A percentile compares a stretch with the other conserved stretches of the same genome.
phyloP scores from a whole-genome alignment of 1,140 invertebrate genomes.

The Bombus superbus region DNA sequence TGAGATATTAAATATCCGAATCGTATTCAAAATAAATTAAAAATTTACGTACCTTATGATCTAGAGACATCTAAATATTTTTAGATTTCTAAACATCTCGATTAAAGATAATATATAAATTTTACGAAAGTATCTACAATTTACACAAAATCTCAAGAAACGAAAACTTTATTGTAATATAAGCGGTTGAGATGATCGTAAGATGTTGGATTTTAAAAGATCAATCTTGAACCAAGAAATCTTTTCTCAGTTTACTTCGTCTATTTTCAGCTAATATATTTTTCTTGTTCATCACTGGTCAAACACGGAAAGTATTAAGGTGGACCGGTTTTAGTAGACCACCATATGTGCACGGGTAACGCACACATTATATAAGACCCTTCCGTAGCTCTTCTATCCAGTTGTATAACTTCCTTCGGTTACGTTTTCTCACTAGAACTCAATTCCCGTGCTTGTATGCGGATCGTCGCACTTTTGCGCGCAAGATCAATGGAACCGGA shows the following conservation, averaged over 20 bases:
- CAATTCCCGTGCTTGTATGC: background rate
- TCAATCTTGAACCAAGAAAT: background rate
- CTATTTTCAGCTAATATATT: conserved; percentile 7
- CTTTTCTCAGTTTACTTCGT: background rate
- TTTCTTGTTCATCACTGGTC: background rate
- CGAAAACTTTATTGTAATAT: background rate
- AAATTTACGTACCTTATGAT: no score
- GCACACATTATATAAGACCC: conserved; percentile 12
- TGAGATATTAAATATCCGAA: no score
- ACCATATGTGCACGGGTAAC: background rate
- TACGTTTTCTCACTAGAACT: conserved; percentile 14
- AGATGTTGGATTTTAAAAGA: background rate
- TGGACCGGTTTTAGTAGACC: background rate
- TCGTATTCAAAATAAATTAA: no score
- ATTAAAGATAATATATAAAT: background rate
- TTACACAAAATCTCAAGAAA: background rate
- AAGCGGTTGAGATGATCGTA: background rate
- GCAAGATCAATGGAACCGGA: background rate
- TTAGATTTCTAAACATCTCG: no score
- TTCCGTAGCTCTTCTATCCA: background rate
- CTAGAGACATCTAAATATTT: no score
- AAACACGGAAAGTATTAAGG: background rate
- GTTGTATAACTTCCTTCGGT: conserved; percentile 30
- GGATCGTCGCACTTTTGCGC: background rate
- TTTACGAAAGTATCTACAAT: background rate